Evolutionary conservation across 2,888 invertebrate species (phyloP).

Genomic region (Esperia sulphurella): DNA sequence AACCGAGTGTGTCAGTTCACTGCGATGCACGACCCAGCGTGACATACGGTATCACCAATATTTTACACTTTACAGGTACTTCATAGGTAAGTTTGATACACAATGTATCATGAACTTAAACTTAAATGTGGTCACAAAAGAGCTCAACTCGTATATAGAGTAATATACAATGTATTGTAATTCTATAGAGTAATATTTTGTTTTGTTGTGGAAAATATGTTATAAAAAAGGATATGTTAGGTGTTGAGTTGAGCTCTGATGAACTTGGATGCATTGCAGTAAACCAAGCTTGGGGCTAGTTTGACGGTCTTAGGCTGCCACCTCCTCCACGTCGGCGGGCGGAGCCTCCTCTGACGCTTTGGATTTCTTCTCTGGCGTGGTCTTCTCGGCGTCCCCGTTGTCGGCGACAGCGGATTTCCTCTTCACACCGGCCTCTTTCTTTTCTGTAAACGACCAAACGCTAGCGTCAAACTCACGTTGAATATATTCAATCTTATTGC

Average conservation of each 20-base stretch:
- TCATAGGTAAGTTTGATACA: slow-evolving; percentile 73
- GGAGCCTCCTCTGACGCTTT: slow-evolving; percentile 81
- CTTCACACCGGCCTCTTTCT: slow-evolving; percentile 79
- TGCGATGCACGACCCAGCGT: slow-evolving; percentile 63
- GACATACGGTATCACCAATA: slow-evolving; percentile 54
- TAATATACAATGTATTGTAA: no score
- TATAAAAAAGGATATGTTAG: slow-evolving; percentile 48
- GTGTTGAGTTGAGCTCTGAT: slow-evolving; percentile 65
- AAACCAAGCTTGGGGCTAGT: slow-evolving; percentile 55
- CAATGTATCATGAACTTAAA: slow-evolving; percentile 66
- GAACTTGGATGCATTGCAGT: slow-evolving; percentile 74
- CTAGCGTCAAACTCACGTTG: background rate
- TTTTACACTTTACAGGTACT: slow-evolving; percentile 79
- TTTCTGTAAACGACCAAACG: background rate
- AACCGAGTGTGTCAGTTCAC: slow-evolving; percentile 62
- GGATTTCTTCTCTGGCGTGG: slow-evolving; percentile 85
- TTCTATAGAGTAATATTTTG: slow-evolving; percentile 37
- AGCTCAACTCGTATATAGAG: slow-evolving; percentile 54
- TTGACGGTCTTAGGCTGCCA: slow-evolving; percentile 71
- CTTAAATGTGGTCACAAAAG: slow-evolving; percentile 65
- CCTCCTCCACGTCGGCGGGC: slow-evolving; percentile 79
- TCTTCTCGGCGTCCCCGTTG: slow-evolving; percentile 79
- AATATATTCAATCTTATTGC: no score
- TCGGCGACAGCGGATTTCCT: slow-evolving; percentile 83
- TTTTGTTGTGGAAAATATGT: slow-evolving; percentile 39